Percentiles rank a stretch among this genome's conserved stretches.
Conservation (phyloP, 1,140 invertebrate species). For the Cydia fagiglandana region DNA sequence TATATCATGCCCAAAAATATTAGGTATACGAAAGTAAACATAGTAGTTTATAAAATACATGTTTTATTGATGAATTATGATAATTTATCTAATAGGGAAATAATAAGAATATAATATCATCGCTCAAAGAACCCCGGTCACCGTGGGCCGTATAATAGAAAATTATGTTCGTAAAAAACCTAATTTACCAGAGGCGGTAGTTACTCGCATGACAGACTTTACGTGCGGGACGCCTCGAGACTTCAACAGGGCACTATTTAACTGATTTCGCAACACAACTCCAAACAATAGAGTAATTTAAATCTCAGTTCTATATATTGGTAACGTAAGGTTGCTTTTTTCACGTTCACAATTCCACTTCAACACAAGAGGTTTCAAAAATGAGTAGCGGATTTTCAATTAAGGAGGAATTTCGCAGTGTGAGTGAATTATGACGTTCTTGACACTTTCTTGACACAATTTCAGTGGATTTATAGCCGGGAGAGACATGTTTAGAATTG, state of each 20-base stretch:
- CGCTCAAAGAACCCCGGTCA: neutral
- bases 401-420: slow-evolving; percentile 24
- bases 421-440: slow-evolving; percentile 25
- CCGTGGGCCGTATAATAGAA: slow-evolving; percentile 20
- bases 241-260: slow-evolving; percentile 9
- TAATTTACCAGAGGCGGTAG: slow-evolving; percentile 13
- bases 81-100: neutral
- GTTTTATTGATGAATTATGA: no score
- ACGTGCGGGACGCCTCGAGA: neutral
- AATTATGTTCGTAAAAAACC: slow-evolving; percentile 25
- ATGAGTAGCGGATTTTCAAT: neutral
- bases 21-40: neutral
- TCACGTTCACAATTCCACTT: neutral
- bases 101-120: neutral
- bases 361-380: slow-evolving; percentile 1
- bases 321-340: slow-evolving; percentile 1
- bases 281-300: neutral
- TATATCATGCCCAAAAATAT: neutral
- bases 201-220: slow-evolving; percentile 23
- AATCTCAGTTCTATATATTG: neutral
- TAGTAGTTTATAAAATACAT: neutral
- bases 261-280: neutral
- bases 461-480: neutral
- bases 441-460: slow-evolving; percentile 19
- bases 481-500: neutral